These are phyloP conservation scores for Coluber constrictor DNA, from an alignment of 2,797 vertebrate genomes.

Conservation along the genomic window DNA sequence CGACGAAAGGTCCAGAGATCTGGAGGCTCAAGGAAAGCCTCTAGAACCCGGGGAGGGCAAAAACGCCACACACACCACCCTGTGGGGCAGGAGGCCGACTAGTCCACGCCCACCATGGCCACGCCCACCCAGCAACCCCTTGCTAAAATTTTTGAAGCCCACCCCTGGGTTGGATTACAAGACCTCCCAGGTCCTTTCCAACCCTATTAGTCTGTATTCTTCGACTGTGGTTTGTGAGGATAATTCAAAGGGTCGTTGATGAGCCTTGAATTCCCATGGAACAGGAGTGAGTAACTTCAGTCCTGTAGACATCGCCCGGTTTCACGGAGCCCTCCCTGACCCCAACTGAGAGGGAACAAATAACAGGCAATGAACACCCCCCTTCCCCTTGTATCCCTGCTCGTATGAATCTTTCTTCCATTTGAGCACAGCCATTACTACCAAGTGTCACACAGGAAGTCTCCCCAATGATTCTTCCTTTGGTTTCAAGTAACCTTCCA, in stretches of 20 bases:
- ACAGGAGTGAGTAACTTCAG: neutral
- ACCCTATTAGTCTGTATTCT: neutral
- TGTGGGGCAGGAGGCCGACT: too few relatives aligned
- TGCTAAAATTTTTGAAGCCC: too few relatives aligned
- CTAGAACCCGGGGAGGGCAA: too few relatives aligned
- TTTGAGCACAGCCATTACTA: neutral
- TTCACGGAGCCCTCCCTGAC: neutral
- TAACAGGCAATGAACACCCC: neutral
- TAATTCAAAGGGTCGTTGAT: neutral
- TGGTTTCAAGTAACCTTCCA: neutral
- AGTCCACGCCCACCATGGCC: too few relatives aligned
- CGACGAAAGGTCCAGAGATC: too few relatives aligned
- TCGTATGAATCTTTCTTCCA: neutral
- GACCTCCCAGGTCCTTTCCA: neutral
- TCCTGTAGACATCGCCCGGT: neutral
- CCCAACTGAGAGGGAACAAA: neutral
- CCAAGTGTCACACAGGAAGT: neutral
- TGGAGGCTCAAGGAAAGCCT: too few relatives aligned
- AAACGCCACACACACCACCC: too few relatives aligned
- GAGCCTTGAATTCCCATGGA: neutral
- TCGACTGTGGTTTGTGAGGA: neutral
- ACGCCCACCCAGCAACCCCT: too few relatives aligned
- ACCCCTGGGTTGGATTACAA: neutral
- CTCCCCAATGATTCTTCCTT: neutral
- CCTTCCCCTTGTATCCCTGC: neutral